Base-by-base conservation (phyloP, 35 echinoderm and acorn worm species). In the Eucidaris tribuloides region DNA sequence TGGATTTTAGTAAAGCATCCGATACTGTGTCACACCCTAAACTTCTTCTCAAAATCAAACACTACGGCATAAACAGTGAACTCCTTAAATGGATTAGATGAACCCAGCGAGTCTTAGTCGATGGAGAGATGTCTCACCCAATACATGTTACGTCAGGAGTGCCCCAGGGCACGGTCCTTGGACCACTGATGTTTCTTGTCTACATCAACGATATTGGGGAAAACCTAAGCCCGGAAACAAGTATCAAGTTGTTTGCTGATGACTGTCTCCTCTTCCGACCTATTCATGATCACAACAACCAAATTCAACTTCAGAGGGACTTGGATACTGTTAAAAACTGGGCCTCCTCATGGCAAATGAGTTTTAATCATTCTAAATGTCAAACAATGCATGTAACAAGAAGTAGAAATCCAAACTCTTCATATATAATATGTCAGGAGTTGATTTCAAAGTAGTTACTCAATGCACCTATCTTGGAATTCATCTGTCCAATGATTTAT, bases 221-320 rank as follows among this genome's bases (percentile, higher is more conserved):
- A n/a, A n/a, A n/a, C n/a, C n/a, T 52, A 52, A 52, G 48, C 30
- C 55, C 84, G 42, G 57, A 77, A 24, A 89, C 87, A 15, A 36
- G 58, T 27, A 76, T 90, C 29, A 74, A 65, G 31, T 65, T 94
- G 4, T 94, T 90, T 85, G 92, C 92, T 22, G 92, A 90, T 77
- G 92, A 94, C 23, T 83, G 83, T 40, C 66, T 94, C 1, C 46
- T 94, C 2, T 94, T 89, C 38, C 19, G 79, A 7, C n/a, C 58
- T 76, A 95, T 95, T 38, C 44, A 81, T 37, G 76, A 25, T 42
- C 31, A 14, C 1, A 37, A 70, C 9, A 78, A 87, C 62, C 57
- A 54, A 27, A 11, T 22, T 18, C 18, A 9, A 19, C 60, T 88
- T 0, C 77, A 88, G 42, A 15, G 41, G 61, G 78, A 81, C 45